These are phyloP conservation scores for Chroicocephalus ridibundus DNA, from an alignment of 2,113 vertebrate genomes.

Conservation along the genomic window DNA sequence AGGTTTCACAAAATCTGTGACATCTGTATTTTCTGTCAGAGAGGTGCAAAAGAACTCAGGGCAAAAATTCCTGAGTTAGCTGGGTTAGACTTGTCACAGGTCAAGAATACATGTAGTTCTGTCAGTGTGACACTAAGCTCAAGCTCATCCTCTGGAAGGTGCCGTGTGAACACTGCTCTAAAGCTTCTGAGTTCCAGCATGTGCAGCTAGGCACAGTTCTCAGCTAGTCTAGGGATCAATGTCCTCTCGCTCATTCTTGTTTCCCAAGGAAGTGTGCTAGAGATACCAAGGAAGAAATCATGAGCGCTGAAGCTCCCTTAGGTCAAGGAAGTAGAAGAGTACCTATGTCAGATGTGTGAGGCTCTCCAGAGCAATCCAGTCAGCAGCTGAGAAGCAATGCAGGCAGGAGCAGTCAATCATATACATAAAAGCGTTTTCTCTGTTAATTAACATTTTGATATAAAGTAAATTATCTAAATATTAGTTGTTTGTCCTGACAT, in stretches of 20 bases:
- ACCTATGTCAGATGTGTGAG: accelerated
- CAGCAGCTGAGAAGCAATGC: neutral
- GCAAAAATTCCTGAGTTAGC: neutral
- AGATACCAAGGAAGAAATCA: neutral
- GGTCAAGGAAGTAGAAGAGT: neutral
- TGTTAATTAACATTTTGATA: neutral
- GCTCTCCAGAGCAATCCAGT: neutral
- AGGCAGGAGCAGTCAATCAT: neutral
- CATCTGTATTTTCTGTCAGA: neutral
- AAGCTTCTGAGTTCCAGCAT: neutral
- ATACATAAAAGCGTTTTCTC: accelerated
- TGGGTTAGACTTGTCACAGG: neutral
- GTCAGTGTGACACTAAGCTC: neutral
- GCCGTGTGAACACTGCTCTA: accelerated
- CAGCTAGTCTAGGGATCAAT: neutral
- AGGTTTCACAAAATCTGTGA: neutral
- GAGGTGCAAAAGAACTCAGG: neutral
- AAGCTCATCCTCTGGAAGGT: neutral
- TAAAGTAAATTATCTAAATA: neutral
- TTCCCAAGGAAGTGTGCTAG: neutral
- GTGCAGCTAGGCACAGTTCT: neutral
- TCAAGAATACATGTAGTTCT: neutral
- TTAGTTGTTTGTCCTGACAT: neutral
- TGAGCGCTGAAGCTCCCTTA: neutral
- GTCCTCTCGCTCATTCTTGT: neutral